phyloP scores from a whole-genome alignment of 2,888 invertebrate species.

The Drosophila robusta region DNA sequence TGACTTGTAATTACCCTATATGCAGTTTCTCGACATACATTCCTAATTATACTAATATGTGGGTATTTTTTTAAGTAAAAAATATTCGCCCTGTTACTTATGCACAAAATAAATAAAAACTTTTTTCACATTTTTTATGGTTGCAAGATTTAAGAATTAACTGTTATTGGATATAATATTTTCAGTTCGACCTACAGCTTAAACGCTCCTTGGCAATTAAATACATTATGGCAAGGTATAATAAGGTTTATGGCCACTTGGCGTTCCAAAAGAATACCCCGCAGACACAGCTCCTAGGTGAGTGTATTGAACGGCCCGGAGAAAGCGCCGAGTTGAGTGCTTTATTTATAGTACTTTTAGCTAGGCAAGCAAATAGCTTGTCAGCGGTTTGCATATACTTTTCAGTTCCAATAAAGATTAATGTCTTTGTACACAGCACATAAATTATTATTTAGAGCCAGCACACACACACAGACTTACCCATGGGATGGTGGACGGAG shows the following conservation, averaged over 20 bases:
- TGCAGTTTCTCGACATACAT: too few species aligned
- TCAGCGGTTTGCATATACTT: slow-evolving; percentile 66
- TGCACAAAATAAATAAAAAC: too few species aligned
- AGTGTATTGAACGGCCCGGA: not conserved
- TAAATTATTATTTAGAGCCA: slow-evolving; percentile 71
- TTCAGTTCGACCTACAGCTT: not conserved
- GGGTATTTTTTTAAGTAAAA: too few species aligned
- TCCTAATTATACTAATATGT: too few species aligned
- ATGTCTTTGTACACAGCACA: slow-evolving; percentile 76
- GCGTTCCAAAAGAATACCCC: not conserved
- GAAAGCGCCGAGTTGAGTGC: slow-evolving; percentile 22
- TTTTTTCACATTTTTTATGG: too few species aligned
- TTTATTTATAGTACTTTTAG: slow-evolving; percentile 29
- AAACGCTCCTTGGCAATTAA: slow-evolving; percentile 3
- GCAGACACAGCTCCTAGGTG: not conserved
- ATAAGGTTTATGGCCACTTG: not conserved
- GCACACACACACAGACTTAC: slow-evolving; percentile 15
- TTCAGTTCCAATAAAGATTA: slow-evolving; percentile 80
- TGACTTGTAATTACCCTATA: not conserved
- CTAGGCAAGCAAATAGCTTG: slow-evolving; percentile 55
- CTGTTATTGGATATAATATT: not conserved
- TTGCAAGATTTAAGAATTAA: not conserved
- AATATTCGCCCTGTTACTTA: too few species aligned
- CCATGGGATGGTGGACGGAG: not conserved
- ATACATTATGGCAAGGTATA: slow-evolving; percentile 6